Evolutionary conservation across 2,888 invertebrate genomes (phyloP), one percentile per base, ranked within the genome.

Genomic region (Bugula neritina): DNA sequence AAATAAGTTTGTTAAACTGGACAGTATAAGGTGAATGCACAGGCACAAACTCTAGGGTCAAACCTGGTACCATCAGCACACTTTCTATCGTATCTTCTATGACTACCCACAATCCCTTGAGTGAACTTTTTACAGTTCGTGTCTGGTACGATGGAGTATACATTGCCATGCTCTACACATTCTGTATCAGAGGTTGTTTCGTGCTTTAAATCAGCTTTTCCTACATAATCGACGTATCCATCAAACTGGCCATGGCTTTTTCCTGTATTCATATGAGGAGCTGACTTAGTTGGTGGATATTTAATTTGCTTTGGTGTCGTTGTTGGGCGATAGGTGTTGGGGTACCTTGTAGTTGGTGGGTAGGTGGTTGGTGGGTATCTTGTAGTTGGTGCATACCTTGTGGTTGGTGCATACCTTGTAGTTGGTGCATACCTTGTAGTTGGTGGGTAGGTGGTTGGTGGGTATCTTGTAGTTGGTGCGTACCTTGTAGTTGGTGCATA

Each of bases 91-190:
- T n/a, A 31, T 2, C 25, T 31, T 13, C 34, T 31, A 31, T 10
- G 29, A 25, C 3, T 25, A 17, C 63, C 63, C 27, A 10, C 10
- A 13, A 63, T 63, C 5, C 29, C 31, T 27, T 63, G 63, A 2
- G 27, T 63, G n/a, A 63, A 63, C 31, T 63, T 5, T 31, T 27
- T 27, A 34, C 63, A 63, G 31, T n/a, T 13, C 13, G 63, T 63
- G 10, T 31, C 27, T 3, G 29, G 29, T 10, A 29, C 10, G 2
- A 63, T 31, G 21, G 13, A 10, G 31, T 63, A 63, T 29, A n/a
- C 31, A n/a, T 63, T 63, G 63, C 63, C 63, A 31, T 63, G 31
- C 63, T 63, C 63, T 25, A 29, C 63, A 34, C 63, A 63, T 63
- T 25, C 63, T n/a, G 27, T 5, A 34, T 34, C 63, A 17, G 63